A percentile compares a stretch with the other conserved stretches of the same genome.
Evolutionary conservation across 2,888 invertebrate genomes (phyloP).

Genomic region (Andrena chrysosceles): DNA sequence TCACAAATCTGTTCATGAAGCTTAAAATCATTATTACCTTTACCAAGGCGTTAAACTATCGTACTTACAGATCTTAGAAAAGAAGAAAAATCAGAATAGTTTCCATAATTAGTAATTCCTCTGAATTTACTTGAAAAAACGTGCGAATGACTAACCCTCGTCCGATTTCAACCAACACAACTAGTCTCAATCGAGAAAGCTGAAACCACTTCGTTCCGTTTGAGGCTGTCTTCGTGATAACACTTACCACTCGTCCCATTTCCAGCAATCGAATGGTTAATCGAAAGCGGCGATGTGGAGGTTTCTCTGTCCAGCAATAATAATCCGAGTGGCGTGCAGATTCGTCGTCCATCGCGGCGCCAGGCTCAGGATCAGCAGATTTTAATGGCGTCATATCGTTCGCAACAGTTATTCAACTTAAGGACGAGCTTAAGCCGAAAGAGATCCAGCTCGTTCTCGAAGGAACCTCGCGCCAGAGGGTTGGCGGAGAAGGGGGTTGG

Average conservation of each 20-base stretch:
- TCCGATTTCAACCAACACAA: too few species aligned
- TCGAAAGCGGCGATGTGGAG: not conserved
- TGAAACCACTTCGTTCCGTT: not conserved
- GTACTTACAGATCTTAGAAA: too few species aligned
- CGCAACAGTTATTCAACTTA: constrained; percentile 69
- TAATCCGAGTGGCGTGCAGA: constrained; percentile 40
- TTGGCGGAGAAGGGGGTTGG: constrained; percentile 24
- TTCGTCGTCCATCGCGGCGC: constrained; percentile 35
- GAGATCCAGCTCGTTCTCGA: constrained; percentile 70
- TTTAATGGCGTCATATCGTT: constrained; percentile 71
- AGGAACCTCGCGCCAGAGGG: constrained; percentile 37
- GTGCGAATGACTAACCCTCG: too few species aligned
- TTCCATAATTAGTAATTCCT: too few species aligned
- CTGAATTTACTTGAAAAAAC: too few species aligned
- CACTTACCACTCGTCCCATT: not conserved
- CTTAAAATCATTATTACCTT: too few species aligned
- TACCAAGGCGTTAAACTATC: too few species aligned
- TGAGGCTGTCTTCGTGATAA: not conserved
- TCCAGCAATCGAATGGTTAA: constrained; percentile 13
- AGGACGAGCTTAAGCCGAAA: constrained; percentile 67
- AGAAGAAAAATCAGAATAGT: too few species aligned
- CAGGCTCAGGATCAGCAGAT: constrained; percentile 60
- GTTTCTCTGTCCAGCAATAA: constrained; percentile 27
- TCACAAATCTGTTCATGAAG: too few species aligned
- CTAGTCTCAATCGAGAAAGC: too few species aligned